phyloP scores from a whole-genome alignment of 2,888 invertebrate species.

The Agrochola macilenta region DNA sequence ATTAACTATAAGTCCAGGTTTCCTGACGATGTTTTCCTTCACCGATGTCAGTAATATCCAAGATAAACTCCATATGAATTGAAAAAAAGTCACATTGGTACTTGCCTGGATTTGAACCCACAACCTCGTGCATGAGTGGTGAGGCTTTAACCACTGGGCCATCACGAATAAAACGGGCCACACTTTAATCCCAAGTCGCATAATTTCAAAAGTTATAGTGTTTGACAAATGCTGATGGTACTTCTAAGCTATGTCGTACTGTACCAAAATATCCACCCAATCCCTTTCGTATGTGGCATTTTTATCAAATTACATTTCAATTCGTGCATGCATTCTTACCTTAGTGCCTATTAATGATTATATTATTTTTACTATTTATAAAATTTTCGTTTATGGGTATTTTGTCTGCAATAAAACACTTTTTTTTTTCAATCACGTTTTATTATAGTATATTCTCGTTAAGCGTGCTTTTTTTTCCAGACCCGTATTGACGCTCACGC shows the following conservation, averaged over 20 bases:
- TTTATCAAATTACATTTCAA: background rate
- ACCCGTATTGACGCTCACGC: background rate
- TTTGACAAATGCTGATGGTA: background rate
- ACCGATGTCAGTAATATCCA: too few species aligned
- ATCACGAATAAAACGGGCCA: too few species aligned
- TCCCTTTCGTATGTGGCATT: background rate
- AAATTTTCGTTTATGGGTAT: too few species aligned
- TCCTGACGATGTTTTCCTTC: too few species aligned
- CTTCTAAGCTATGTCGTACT: background rate
- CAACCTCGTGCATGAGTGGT: too few species aligned
- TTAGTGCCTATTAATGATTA: background rate
- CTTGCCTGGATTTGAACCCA: too few species aligned
- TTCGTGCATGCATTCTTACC: background rate
- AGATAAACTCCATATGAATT: too few species aligned
- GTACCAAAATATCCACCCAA: background rate
- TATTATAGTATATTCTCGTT: background rate
- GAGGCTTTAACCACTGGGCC: too few species aligned
- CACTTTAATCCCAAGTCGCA: background rate
- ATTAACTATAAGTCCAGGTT: too few species aligned
- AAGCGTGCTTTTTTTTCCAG: slow-evolving; percentile 16
- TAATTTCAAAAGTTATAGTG: background rate
- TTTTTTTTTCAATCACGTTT: background rate
- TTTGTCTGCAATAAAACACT: too few species aligned
- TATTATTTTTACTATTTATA: too few species aligned
- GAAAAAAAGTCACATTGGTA: too few species aligned